A percentile compares a stretch with the other conserved stretches of the same genome.
Conservation (phyloP, 1,140 invertebrate species). For the Octopus bimaculoides region DNA sequence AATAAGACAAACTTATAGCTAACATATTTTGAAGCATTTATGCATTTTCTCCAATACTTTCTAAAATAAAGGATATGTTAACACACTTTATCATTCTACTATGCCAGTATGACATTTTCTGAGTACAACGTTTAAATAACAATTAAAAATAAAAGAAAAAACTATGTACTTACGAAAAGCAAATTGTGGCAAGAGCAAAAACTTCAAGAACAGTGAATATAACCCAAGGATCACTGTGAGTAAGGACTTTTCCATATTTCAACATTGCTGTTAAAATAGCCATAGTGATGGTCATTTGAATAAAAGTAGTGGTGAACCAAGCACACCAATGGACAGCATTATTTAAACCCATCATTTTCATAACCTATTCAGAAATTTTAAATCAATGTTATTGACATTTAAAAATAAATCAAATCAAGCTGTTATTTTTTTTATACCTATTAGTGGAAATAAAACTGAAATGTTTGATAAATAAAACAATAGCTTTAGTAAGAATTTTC, state of each 20-base stretch:
- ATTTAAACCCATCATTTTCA: slow-evolving; percentile 67
- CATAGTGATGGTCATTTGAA: slow-evolving; percentile 62
- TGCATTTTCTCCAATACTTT: no score
- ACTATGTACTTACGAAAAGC: slow-evolving; percentile 55
- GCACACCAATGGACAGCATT: slow-evolving; percentile 65
- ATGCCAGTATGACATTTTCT: background rate
- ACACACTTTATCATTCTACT: no score
- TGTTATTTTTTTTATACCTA: no score
- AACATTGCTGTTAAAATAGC: slow-evolving; percentile 60
- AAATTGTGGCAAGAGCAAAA: slow-evolving; percentile 62
- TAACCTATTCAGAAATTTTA: slow-evolving; percentile 60
- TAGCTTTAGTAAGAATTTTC: no score
- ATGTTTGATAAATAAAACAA: no score
- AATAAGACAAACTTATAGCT: no score
- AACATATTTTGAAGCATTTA: no score
- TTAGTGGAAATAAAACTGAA: no score
- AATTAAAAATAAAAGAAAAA: background rate
- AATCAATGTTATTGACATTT: no score
- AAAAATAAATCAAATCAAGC: no score
- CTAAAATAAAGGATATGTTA: no score
- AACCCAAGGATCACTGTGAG: slow-evolving; percentile 58
- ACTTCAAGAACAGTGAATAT: slow-evolving; percentile 61
- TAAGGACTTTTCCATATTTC: slow-evolving; percentile 61
- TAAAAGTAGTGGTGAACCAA: slow-evolving; percentile 65
- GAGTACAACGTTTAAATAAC: background rate